Base-by-base conservation (phyloP, 1,140 invertebrate species). In the Caenorhabditis remanei region DNA sequence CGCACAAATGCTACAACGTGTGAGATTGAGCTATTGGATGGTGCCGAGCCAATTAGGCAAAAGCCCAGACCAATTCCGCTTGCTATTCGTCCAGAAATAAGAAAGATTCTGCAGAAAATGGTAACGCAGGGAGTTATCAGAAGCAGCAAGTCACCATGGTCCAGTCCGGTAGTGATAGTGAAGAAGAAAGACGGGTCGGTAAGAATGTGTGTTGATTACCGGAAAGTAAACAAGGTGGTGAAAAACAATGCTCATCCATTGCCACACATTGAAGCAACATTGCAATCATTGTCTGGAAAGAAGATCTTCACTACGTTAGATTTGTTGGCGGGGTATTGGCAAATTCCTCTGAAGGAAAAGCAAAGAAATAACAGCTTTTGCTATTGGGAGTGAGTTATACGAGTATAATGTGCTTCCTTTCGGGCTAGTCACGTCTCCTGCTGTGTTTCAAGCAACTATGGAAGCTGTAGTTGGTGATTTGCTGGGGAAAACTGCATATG, bases 241-340 rank as follows among this genome's bases (percentile, higher is more conserved):
- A 90, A 91, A 0, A 85, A 90, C 75, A 94, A 95, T 89, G 90
- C 87, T 40, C 95, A 93, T 89, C 94, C 94, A 90, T 83, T 95
- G 2, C 94, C 94, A 0, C 53, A 90, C 5, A 93, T 94, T 32
- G 93, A 94, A n/a, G 93, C 94, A 43, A 90, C 89, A 9, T 85
- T 95, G 7, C 88, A 93, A 48, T 85, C 83, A 5, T 86, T 94
- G 2, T n/a, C 87, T 1, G 93, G 93, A 5, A 90, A 90, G 14
- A 92, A 84, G 19, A 90, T 93, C 24, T 94, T 94, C 86, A 91
- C 91, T 0, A 91, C 92, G 0, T 89, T 95, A 1, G 94, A 94
- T 92, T 88, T 94, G 11, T 14, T 56, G 7, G 48, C 67, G 1
- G 85, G 75, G 11, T 86, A 19, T 63, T 86, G 85, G 85, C 85